Evolutionary conservation across 2,113 vertebrate genomes (phyloP).

Genomic region (Taxidea taxus): DNA sequence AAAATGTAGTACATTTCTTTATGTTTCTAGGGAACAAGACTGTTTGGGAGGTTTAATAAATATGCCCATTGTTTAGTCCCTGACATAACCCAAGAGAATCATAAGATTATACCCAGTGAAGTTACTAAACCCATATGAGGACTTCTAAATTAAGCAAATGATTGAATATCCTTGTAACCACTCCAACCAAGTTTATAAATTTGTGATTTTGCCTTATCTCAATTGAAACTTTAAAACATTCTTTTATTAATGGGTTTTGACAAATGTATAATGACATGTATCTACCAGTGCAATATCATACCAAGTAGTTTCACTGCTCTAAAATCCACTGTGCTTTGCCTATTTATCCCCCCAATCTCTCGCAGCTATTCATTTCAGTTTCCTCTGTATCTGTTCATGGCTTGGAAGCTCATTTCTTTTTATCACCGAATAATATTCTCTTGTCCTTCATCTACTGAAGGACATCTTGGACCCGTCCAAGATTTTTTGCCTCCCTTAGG

Average conservation of each 20-base stretch:
- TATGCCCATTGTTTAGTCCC: neutral
- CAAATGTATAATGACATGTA: neutral
- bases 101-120: neutral
- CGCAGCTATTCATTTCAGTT: neutral
- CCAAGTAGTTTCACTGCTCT: neutral
- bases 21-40: neutral
- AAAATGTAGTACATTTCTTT: neutral
- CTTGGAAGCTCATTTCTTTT: neutral
- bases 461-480: neutral
- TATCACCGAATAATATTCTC: neutral
- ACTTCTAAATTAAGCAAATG: conserved; percentile 1
- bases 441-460: neutral
- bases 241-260: neutral
- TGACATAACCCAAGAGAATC: neutral
- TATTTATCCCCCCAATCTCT: neutral
- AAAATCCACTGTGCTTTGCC: neutral
- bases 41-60: neutral
- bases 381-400: neutral
- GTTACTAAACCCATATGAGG: neutral
- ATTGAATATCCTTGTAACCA: neutral
- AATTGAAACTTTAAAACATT: neutral
- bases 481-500: neutral
- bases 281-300: neutral
- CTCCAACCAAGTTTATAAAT: neutral
- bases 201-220: neutral